Conservation (phyloP, 2,113 vertebrate species). For the Gymnocephalus cernua region DNA sequence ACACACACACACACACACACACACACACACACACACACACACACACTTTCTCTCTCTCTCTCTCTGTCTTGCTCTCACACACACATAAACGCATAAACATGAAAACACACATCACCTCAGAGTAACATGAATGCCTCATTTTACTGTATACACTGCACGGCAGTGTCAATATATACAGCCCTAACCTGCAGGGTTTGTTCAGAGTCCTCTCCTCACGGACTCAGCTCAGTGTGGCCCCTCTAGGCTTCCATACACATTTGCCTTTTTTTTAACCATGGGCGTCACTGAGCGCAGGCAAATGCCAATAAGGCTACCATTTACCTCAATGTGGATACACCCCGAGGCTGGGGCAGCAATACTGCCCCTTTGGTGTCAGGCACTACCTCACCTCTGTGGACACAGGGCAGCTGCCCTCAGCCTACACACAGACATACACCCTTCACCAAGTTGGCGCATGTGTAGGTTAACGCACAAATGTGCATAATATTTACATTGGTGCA, state of each 20-base stretch:
- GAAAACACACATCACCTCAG: constrained; percentile 81
- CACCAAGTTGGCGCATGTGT: constrained; percentile 44
- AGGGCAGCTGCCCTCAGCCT: constrained; percentile 83
- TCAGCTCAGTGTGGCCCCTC: constrained; percentile 78
- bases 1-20: constrained; percentile 38
- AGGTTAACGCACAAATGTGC: constrained; percentile 53
- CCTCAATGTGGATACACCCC: constrained; percentile 85
- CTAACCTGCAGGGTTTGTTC: constrained; percentile 75
- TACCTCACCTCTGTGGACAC: constrained; percentile 88
- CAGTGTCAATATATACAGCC: constrained; percentile 69
- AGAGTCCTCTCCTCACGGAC: constrained; percentile 69
- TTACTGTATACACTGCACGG: constrained; percentile 79
- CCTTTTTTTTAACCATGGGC: constrained; percentile 72
- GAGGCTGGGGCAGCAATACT: constrained; percentile 79
- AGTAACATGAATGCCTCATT: constrained; percentile 86
- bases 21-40: constrained; percentile 12
- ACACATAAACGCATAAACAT: constrained; percentile 47
- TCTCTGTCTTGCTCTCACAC: constrained; percentile 17
- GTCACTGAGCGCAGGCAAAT: constrained; percentile 77
- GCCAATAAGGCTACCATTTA: constrained; percentile 83
- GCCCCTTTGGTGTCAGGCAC: constrained; percentile 85
- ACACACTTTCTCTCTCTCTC: background rate
- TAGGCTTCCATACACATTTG: constrained; percentile 78
- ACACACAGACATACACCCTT: constrained; percentile 68
- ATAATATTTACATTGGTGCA: constrained; percentile 48